Evolutionary conservation across 2,888 invertebrate species (phyloP), one percentile per base, ranked within the genome.

Genomic region (Magallana nippona): DNA sequence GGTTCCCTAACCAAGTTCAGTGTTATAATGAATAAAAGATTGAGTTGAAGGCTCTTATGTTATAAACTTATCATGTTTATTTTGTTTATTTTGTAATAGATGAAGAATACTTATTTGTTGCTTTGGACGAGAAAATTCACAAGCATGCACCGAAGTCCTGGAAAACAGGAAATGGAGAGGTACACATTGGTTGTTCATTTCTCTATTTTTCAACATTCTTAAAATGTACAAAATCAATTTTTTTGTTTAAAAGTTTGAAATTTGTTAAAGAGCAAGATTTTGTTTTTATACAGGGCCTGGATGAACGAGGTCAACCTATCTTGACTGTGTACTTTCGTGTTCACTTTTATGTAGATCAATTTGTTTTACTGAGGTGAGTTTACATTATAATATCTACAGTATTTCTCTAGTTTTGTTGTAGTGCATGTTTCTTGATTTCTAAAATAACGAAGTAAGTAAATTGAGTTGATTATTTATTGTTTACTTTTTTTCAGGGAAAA

Each of bases 91-190:
- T 71, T 22, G 89, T 96, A 96, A 63, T 96, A 98, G 98, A 98
- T 96, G 97, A 97, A 95, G 98, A 98, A 95, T 98, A 97, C 95
- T 96, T 98, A 94, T 99, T 98, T 95, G 97, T 98, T 95, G 98
- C 98, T 95, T 96, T 97, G 94, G 98, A 98, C 95, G 97, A 97
- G 95, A 98, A 98, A 95, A 96, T 99, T 93, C 97, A 97, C 94
- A 98, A 98, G 95, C 98, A 98, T 95, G 98, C 98, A 92, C 98
- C 98, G 93, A 98, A 98, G 95, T 97, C 97, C 95, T 98, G 98
- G 98, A 97, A 98, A 94, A 97, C 97, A 91, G 98, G 95, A 96
- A 86, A 89, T 79, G 91, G 92, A 83, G 92, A 92, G 90, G 92
- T 92, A 90, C 44, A 44, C 44, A 8, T 44, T 44, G 44, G 8